phyloP scores from a whole-genome alignment of 37 sponge, comb jelly and placozoan genomes.

The Amphimedon queenslandica region DNA sequence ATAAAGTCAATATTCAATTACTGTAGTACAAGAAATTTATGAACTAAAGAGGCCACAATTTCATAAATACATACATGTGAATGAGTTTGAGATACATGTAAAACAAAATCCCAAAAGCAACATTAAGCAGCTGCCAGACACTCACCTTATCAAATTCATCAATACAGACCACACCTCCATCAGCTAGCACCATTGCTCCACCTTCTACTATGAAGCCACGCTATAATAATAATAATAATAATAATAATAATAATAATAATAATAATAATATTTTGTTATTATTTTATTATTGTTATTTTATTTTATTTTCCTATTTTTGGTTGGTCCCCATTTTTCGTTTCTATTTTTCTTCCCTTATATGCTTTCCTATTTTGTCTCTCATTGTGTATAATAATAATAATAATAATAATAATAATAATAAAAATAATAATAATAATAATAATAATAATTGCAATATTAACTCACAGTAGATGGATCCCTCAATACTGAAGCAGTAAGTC shows the following conservation, averaged over 20 bases:
- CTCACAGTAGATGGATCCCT: slow-evolving; percentile 89
- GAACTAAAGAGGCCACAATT: background rate
- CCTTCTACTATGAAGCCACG: slow-evolving; percentile 97
- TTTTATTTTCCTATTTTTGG: too few species aligned
- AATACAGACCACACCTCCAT: slow-evolving; percentile 99
- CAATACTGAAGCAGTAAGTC: slow-evolving; percentile 95
- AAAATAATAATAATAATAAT: background rate
- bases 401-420: too few species aligned
- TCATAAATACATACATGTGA: background rate
- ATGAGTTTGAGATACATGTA: too few species aligned
- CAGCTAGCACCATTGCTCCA: slow-evolving; percentile 99
- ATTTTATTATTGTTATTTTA: too few species aligned
- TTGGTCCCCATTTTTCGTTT: too few species aligned
- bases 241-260: background rate
- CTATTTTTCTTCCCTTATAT: too few species aligned
- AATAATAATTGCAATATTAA: background rate
- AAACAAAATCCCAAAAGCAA: too few species aligned
- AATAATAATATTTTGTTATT: background rate
- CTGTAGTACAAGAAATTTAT: too few species aligned
- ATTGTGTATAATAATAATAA: too few species aligned
- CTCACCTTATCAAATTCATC: slow-evolving; percentile 99
- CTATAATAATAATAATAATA: slow-evolving; percentile 16
- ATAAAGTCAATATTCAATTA: too few species aligned
- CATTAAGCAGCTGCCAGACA: background rate
- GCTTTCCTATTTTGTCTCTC: too few species aligned